Percentiles rank a stretch among this genome's conserved stretches.
These are phyloP conservation scores for Pristionchus maxplancki DNA, from an alignment of 2,888 invertebrate genomes.

Conservation along the genomic window DNA sequence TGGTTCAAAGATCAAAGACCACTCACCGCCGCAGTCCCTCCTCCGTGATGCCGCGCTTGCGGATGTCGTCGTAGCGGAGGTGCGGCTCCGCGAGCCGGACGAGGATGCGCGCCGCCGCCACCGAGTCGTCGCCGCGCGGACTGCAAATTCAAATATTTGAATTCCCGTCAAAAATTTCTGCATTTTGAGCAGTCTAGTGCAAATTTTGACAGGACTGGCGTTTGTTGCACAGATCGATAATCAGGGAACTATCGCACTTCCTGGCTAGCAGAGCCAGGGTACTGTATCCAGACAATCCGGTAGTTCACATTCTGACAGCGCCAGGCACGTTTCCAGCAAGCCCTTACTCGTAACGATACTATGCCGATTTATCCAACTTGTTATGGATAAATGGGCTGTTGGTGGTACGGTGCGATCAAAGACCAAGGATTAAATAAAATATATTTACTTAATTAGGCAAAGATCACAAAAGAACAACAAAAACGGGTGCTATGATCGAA, in stretches of 20 bases:
- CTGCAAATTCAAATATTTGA: slow-evolving; percentile 13
- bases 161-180: background rate
- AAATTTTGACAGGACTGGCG: background rate
- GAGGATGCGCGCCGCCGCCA: slow-evolving; percentile 35
- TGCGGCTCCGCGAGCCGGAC: slow-evolving; percentile 18
- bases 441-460: no score
- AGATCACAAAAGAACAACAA: no score
- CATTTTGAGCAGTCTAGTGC: background rate
- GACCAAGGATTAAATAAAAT: no score
- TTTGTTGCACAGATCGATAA: background rate
- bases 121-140: slow-evolving; percentile 17
- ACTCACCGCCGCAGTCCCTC: slow-evolving; percentile 10
- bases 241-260: background rate
- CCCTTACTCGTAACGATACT: no score
- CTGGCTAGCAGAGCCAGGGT: no score
- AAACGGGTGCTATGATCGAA: no score
- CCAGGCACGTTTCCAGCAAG: no score
- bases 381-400: no score
- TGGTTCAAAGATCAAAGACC: background rate
- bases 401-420: no score
- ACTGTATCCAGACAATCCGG: no score
- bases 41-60: background rate
- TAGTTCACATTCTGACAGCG: no score
- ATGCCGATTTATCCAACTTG: no score
- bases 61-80: slow-evolving; percentile 14